Evolutionary conservation across 2,888 invertebrate species (phyloP).

Genomic region (Netelia melanura): DNA sequence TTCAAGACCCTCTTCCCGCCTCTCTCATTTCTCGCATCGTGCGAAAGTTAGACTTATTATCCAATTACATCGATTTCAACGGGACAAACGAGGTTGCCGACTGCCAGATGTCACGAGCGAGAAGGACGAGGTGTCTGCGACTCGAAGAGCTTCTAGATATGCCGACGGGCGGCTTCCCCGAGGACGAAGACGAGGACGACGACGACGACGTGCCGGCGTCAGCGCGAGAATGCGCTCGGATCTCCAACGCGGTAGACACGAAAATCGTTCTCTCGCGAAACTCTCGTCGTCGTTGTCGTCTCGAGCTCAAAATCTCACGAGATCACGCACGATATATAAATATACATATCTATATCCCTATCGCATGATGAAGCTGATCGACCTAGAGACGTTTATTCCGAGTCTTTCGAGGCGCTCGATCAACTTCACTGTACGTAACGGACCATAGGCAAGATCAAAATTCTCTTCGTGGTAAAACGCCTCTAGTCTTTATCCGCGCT

Average conservation of each 20-base stretch:
- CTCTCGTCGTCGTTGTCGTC: conserved; percentile 66
- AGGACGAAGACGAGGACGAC: conserved; percentile 57
- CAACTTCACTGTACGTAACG: conserved; percentile 26
- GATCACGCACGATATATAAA: conserved; percentile 49
- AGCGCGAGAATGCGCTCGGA: conserved; percentile 65
- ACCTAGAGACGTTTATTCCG: neutral
- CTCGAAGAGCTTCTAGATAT: conserved; percentile 66
- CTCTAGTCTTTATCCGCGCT: conserved; percentile 17
- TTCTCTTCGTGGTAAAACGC: conserved; percentile 23
- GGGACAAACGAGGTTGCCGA: conserved; percentile 82
- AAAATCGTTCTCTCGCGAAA: conserved; percentile 73
- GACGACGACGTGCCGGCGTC: conserved; percentile 63
- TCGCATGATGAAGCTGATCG: conserved; percentile 12
- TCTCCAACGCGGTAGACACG: conserved; percentile 57
- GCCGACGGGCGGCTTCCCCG: conserved; percentile 31
- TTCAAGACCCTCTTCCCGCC: neutral
- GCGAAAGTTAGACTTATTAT: conserved; percentile 79
- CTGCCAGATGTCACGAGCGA: conserved; percentile 81
- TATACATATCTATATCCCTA: neutral
- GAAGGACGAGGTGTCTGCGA: conserved; percentile 62
- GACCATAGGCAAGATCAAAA: conserved; percentile 16
- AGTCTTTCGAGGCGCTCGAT: neutral
- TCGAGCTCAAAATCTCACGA: conserved; percentile 50
- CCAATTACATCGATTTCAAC: conserved; percentile 82
- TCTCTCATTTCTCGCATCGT: conserved; percentile 64